These are phyloP conservation scores for Temnothorax nylanderi DNA, from an alignment of 1,140 invertebrate genomes.

Conservation along the genomic window DNA sequence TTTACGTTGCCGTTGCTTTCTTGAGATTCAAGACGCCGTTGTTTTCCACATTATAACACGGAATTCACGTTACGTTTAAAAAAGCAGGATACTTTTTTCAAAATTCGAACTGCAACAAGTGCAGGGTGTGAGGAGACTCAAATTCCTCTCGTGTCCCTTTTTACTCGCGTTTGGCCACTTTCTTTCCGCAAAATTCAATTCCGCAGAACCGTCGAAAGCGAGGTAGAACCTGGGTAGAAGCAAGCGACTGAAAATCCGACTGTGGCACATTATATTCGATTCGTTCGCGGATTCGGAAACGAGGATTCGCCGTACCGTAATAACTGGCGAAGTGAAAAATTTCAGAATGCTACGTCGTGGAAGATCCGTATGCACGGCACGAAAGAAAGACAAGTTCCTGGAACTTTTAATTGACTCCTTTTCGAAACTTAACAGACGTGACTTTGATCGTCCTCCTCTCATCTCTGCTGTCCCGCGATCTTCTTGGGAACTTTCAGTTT, in stretches of 20 bases:
- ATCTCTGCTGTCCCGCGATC: slow-evolving; percentile 54
- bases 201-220: background rate
- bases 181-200: slow-evolving; percentile 44
- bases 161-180: slow-evolving; percentile 13
- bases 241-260: slow-evolving; percentile 45
- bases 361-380: slow-evolving; percentile 65
- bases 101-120: slow-evolving; percentile 21
- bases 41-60: slow-evolving; percentile 21
- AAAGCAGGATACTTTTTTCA: slow-evolving; percentile 25
- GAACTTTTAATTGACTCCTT: slow-evolving; percentile 78
- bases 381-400: slow-evolving; percentile 54
- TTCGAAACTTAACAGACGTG: slow-evolving; percentile 73
- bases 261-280: slow-evolving; percentile 47
- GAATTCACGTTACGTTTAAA: slow-evolving; percentile 19
- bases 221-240: background rate
- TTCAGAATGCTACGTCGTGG: slow-evolving; percentile 34
- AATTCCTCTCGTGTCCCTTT: background rate
- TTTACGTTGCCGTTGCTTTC: background rate
- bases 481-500: slow-evolving; percentile 60
- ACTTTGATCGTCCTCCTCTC: slow-evolving; percentile 74
- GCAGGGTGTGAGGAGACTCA: background rate
- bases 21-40: background rate
- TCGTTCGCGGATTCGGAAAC: slow-evolving; percentile 4
- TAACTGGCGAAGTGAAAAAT: slow-evolving; percentile 68
- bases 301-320: slow-evolving; percentile 50